phyloP scores from a whole-genome alignment of 2,797 vertebrate genomes.

The Tiaroga cobitis region DNA sequence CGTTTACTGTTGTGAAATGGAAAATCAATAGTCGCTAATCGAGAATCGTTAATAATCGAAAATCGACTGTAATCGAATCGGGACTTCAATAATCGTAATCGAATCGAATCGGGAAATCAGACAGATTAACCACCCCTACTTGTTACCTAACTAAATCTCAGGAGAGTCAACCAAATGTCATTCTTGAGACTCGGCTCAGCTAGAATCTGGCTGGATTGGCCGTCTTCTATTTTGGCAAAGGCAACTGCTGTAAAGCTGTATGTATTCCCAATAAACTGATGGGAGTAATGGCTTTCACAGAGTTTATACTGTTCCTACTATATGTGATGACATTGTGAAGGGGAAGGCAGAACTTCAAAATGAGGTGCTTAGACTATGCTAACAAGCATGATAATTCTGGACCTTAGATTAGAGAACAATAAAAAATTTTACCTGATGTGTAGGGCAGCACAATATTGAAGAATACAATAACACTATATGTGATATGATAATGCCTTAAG shows the following conservation, averaged over 20 bases:
- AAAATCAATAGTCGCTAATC: too few relatives aligned
- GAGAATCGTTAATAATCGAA: too few relatives aligned
- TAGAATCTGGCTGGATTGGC: slow-evolving; percentile 8
- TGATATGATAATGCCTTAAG: neutral
- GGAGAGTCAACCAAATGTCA: neutral
- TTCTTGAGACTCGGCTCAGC: neutral
- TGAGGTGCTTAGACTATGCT: slow-evolving; percentile 29
- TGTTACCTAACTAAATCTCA: too few relatives aligned
- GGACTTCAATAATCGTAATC: too few relatives aligned
- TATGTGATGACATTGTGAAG: neutral
- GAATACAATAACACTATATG: neutral
- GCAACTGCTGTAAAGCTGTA: neutral
- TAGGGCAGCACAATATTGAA: neutral
- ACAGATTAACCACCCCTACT: too few relatives aligned
- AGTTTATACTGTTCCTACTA: neutral
- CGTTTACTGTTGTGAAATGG: too few relatives aligned
- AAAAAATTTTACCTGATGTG: neutral
- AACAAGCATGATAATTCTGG: slow-evolving; percentile 42
- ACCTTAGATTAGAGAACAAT: neutral
- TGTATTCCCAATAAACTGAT: slow-evolving; percentile 18
- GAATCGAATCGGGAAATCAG: too few relatives aligned
- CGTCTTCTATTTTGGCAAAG: neutral
- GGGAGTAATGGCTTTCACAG: slow-evolving; percentile 6
- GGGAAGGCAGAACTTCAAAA: slow-evolving; percentile 22
- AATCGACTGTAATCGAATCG: too few relatives aligned